Percentiles rank a stretch among this genome's conserved stretches.
phyloP scores from a whole-genome alignment of 1,140 invertebrate species.

The Mylabris phalerata region DNA sequence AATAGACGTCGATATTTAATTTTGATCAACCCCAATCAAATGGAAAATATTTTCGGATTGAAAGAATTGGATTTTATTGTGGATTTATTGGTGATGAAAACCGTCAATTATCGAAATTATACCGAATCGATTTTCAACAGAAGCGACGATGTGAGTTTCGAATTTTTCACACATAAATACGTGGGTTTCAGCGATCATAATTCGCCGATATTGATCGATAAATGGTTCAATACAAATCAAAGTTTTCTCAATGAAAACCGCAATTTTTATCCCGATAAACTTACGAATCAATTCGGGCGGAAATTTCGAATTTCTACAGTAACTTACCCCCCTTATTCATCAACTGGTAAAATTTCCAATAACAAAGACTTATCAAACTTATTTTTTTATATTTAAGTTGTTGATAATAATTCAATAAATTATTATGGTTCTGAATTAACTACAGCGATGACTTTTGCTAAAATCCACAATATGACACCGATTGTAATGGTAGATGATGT shows the following conservation, averaged over 20 bases:
- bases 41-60: background rate
- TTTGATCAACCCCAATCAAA: background rate
- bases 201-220: conserved; percentile 9
- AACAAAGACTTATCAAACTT: background rate
- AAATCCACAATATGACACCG: conserved; percentile 5
- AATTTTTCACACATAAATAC: no score
- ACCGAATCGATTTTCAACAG: conserved; percentile 13
- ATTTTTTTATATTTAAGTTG: background rate
- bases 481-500: background rate
- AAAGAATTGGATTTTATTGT: conserved; percentile 12
- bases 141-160: background rate
- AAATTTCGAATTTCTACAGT: no score
- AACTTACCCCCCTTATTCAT: no score
- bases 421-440: conserved; percentile 1
- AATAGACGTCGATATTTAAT: conserved; percentile 16
- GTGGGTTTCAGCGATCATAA: conserved; percentile 3
- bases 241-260: conserved; percentile 11
- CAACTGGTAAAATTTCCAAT: conserved; percentile 10
- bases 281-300: conserved; percentile 18
- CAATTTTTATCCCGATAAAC: conserved; percentile 18
- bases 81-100: conserved; percentile 14
- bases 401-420: background rate
- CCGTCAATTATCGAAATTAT: background rate
- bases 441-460: background rate
- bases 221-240: conserved; percentile 15